Evolutionary conservation across 2,888 invertebrate genomes (phyloP), one percentile per base, ranked within the genome.

Genomic region (Theristus sp.): DNA sequence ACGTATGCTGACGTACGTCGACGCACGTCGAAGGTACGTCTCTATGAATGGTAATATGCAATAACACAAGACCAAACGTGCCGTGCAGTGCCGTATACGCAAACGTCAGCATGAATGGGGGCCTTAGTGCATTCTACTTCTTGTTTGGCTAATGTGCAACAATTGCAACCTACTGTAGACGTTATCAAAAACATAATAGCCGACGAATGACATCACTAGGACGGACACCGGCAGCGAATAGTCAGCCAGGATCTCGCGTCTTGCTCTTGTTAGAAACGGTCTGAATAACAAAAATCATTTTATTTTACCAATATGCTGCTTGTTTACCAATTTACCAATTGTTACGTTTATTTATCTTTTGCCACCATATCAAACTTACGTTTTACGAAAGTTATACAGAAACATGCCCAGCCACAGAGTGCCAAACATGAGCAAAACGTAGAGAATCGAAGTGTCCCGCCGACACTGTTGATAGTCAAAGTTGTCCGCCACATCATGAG

Each of bases 381-480:
- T 71, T 59, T 81, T 81, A 61, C 80, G 80, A 70, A 82, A 82
- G 71, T 81, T 81, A 72, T 79, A 81, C 49, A 82, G 71, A 38
- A 79, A 80, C 17, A 80, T 75, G 24, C 80, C 80, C n/a, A 81
- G 71, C 81, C 81, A 81, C 20, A 81, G 75, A 1, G 81, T 82
- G 60, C 81, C 81, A 57, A 81, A 74, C 78, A 80, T 80, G 58
- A 82, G 76, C 58, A 81, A 71, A 59, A 82, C 71, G 70, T 80
- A 82, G 54, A 82, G 75, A 58, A 81, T 73, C 67, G 79, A 79
- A 61, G 76, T 78, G 67, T 81, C 81, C 58, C 80, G 71, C 61
- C 74, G 73, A 69, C 80, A 81, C 6, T 3, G 6, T n/a, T n/a
- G n/a, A n/a, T n/a, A n/a, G n/a, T n/a, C n/a, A n/a, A n/a, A n/a